Base-by-base conservation (phyloP, 2,797 vertebrate genomes). In the Falco cherrug region DNA sequence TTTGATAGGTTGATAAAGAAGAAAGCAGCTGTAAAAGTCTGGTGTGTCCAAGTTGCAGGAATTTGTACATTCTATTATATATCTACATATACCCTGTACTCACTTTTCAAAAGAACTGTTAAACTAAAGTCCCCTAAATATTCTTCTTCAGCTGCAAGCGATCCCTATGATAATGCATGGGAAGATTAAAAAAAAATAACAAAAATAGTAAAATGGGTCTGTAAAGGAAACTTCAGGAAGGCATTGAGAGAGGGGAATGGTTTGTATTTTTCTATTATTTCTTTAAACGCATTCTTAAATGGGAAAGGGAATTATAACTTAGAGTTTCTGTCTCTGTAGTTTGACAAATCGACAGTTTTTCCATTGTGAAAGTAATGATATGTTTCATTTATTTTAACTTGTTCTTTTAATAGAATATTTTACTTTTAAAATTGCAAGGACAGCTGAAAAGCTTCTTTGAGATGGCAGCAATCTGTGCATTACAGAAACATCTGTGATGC, bases 401-500 rank as follows among this genome's bases (percentile, higher is more conserved):
- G 84, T 96, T 98, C 96, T 60, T 97, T 97, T 98, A 97, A 98
- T 97, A 95, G 97, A 97, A 97, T 98, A 98, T 97, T 97, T 98
- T 97, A 92, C 91, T 96, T 84, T 95, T 97, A 96, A 98, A 98
- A 97, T 95, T 96, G 92, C 84, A 95, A 97, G 89, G 83, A 97
- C 93, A 97, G 95, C 91, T 89, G 96, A 97, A 97, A 97, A 97
- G 86, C 69, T 85, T 86, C 90, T 96, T 97, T 89, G 94, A 95
- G 95, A 97, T 95, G 71, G 90, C 91, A 96, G 93, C 84, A 95
- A 93, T 95, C 75, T 87, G 43, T 81, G 85, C 47, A 63, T 93
- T 92, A 83, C 53, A 69, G 60, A 96, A 96, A 97, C 92, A 97
- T 96, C 91, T 97, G 95, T 96, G 95, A 57, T 84, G 84, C 47